Conservation (phyloP, 1,140 invertebrate genomes). For the Polypedilum pembai region DNA sequence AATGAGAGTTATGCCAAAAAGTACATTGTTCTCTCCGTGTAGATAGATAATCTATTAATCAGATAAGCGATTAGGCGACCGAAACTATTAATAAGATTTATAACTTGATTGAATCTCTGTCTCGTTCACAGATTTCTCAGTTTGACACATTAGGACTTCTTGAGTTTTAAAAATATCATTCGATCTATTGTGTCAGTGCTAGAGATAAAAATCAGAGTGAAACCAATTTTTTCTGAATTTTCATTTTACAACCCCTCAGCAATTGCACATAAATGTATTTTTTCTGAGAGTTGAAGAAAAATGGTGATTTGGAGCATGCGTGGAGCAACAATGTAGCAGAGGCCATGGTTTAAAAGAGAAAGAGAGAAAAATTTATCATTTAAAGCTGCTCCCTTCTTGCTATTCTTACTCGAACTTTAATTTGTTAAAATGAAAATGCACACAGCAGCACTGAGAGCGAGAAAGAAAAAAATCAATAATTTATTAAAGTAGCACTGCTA, state of each 20-base stretch:
- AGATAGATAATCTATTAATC: constrained; percentile 24
- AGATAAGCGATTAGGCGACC: background rate
- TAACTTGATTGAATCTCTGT: constrained; percentile 21
- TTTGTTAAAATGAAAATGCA: constrained; percentile 22
- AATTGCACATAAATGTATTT: background rate
- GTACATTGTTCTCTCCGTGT: too few relatives aligned
- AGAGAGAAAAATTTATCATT: background rate
- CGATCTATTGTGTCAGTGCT: background rate
- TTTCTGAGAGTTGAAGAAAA: background rate
- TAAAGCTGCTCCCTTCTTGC: constrained; percentile 6
- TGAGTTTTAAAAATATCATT: background rate
- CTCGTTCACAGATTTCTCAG: background rate
- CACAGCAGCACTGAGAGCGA: background rate
- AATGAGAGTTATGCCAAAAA: too few relatives aligned
- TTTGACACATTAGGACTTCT: constrained; percentile 24
- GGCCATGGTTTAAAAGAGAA: constrained; percentile 15
- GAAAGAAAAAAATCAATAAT: constrained; percentile 22
- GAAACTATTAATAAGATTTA: constrained; percentile 25
- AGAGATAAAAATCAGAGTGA: background rate
- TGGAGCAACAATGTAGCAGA: constrained; percentile 23
- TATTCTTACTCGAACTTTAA: background rate
- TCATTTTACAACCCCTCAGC: background rate
- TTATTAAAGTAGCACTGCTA: constrained; percentile 10
- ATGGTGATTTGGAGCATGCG: constrained; percentile 22
- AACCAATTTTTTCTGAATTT: too few relatives aligned